phyloP scores from a whole-genome alignment of 2,113 vertebrate species.

The Nibea coibor region DNA sequence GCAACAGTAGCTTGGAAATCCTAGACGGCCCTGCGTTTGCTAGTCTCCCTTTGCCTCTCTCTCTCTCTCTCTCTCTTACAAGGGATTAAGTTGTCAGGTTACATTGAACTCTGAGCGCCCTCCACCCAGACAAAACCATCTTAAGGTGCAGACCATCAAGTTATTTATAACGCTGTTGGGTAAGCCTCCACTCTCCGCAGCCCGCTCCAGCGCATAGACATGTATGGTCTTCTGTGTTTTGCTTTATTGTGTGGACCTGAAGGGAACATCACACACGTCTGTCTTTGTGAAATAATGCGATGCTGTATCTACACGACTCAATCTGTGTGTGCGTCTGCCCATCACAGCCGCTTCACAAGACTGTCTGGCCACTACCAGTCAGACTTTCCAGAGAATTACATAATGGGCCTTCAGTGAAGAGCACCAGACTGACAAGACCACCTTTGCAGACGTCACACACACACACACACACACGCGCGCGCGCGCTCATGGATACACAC shows the following conservation, averaged over 20 bases:
- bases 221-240: constrained; percentile 60
- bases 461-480: constrained; percentile 33
- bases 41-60: constrained; percentile 32
- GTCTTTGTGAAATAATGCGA: neutral
- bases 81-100: constrained; percentile 81
- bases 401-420: constrained; percentile 62
- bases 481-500: constrained; percentile 16
- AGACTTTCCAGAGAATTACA: constrained; percentile 77
- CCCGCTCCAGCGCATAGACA: constrained; percentile 57
- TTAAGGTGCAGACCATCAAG: constrained; percentile 70
- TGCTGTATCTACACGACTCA: neutral
- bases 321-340: neutral
- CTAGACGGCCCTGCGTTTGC: constrained; percentile 38
- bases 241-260: constrained; percentile 25
- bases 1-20: constrained; percentile 68
- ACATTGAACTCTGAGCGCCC: constrained; percentile 75
- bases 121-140: constrained; percentile 78
- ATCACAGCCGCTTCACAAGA: constrained; percentile 66
- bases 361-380: constrained; percentile 58
- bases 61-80: constrained; percentile 65
- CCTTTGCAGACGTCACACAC: constrained; percentile 49
- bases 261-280: constrained; percentile 8
- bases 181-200: constrained; percentile 63
- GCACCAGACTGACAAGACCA: constrained; percentile 60
- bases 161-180: constrained; percentile 80